Evolutionary conservation across 2,888 invertebrate species (phyloP), one percentile per base, ranked within the genome.

Genomic region (Buathra laborator): DNA sequence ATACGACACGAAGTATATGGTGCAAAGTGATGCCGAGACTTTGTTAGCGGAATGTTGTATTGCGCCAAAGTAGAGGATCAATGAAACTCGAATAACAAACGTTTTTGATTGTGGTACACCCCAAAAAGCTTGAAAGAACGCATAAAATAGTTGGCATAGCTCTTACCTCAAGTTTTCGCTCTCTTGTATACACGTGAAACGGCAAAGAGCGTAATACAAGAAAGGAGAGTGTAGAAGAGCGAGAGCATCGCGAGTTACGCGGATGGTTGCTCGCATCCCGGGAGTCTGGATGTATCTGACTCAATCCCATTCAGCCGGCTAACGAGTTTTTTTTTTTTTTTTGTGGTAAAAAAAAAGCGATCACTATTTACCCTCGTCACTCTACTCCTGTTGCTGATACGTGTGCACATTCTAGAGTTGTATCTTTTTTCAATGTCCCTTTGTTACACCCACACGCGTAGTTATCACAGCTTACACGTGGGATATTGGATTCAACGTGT

Each of bases 251-350:
- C 24, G 59, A 59, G 59, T 59, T 59, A 32, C 14, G 59, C 59
- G 59, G 32, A 59, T 59, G 59, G 59, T 14, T 59, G 59, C 59
- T 29, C 59, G 59, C 24, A 59, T 29, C 29, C 59, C 59, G 59
- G 24, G 29, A 59, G 59, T n/a, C 14, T 32, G 12, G 62, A 37
- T 62, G 29, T 37, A 62, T 29, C 62, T 62, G 29, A 62, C 62
- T 12, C 62, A 62, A 62, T 62, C n/a, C 62, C 29, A 62, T 62
- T 14, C 14, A 29, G 32, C n/a, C 29, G 62, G 62, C 24, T 62
- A 29, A 62, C 24, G 37, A 62, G 62, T 29, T 24, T 62, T 62
- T 59, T 59, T 59, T 29, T 29, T 24, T 62, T 62, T 59, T 59
- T 59, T 32, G 16, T 32, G n/a, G 32, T 29, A 5, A 62, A 62